These are phyloP conservation scores for Porphyrio hochstetteri DNA, from an alignment of 2,113 vertebrate species.

Conservation along the genomic window DNA sequence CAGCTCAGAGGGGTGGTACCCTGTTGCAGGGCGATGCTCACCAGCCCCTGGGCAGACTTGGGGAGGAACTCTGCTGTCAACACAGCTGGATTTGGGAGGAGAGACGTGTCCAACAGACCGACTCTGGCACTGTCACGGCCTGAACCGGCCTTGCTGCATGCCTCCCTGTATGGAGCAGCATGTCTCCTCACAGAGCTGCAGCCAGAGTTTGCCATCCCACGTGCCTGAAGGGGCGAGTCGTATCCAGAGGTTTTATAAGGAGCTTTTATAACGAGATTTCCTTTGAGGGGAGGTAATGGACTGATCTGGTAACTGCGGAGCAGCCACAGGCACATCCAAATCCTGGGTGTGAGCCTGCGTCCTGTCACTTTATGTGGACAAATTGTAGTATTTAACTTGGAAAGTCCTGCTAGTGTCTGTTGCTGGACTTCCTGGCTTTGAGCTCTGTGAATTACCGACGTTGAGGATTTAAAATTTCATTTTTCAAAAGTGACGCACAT, in stretches of 20 bases:
- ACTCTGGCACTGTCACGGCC: not conserved
- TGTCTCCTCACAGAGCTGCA: not conserved
- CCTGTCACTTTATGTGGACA: not conserved
- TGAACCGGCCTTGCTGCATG: not conserved
- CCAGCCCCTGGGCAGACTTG: conserved; percentile 23
- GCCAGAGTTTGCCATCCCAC: not conserved
- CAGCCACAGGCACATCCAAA: rapidly evolving
- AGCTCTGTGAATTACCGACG: not conserved
- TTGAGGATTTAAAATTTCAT: not conserved
- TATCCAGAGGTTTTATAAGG: not conserved
- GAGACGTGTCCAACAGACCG: not conserved
- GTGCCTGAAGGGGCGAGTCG: not conserved
- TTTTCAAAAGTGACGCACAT: not conserved
- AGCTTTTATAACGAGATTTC: not conserved
- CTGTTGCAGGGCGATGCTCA: not conserved
- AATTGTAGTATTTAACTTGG: conserved; percentile 4
- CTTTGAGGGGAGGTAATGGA: not conserved
- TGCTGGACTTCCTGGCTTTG: not conserved
- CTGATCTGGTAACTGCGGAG: not conserved
- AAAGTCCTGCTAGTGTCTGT: not conserved
- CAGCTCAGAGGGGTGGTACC: conserved; percentile 43
- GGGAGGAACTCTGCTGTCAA: not conserved
- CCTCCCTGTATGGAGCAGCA: not conserved
- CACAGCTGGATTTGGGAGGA: conserved; percentile 14
- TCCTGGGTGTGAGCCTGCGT: not conserved